A percentile compares a stretch with the other conserved stretches of the same genome.
Conservation (phyloP, 2,888 invertebrate species). For the Lasius platythorax region DNA sequence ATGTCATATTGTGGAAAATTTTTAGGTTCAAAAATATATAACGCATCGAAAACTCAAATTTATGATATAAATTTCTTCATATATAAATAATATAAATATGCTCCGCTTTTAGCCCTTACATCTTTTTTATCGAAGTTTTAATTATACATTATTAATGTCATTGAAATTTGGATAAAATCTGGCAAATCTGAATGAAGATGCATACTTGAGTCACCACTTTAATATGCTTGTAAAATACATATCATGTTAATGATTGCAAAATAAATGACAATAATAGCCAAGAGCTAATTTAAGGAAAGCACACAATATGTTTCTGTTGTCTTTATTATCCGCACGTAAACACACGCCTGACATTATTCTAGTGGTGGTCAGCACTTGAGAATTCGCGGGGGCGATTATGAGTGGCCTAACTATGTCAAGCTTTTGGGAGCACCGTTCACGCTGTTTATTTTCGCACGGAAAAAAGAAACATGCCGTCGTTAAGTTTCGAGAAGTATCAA, state of each 20-base stretch:
- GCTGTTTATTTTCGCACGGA: slow-evolving; percentile 53
- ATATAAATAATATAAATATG: not conserved
- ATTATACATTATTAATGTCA: not conserved
- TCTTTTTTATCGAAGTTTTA: not conserved
- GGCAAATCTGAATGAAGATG: not conserved
- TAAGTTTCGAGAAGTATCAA: not conserved
- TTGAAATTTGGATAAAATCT: not conserved
- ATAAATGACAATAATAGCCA: slow-evolving; percentile 3
- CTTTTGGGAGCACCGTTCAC: slow-evolving; percentile 49
- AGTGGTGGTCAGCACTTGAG: slow-evolving; percentile 38
- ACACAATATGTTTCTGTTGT: slow-evolving; percentile 12
- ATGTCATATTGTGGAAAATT: not conserved
- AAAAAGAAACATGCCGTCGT: not conserved
- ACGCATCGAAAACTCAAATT: not conserved
- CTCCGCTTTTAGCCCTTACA: not conserved
- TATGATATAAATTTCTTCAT: slow-evolving; percentile 9
- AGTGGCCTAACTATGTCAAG: slow-evolving; percentile 40
- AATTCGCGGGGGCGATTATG: slow-evolving; percentile 62
- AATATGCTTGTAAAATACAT: not conserved
- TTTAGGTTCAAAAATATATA: not conserved
- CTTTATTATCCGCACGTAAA: slow-evolving; percentile 12
- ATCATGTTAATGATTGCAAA: not conserved
- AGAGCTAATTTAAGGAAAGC: slow-evolving; percentile 13
- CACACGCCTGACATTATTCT: slow-evolving; percentile 11
- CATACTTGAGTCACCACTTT: not conserved